Percentiles rank a stretch among this genome's conserved stretches.
These are phyloP conservation scores for Cephalopterus ornatus DNA, from an alignment of 2,113 vertebrate genomes.

Conservation along the genomic window DNA sequence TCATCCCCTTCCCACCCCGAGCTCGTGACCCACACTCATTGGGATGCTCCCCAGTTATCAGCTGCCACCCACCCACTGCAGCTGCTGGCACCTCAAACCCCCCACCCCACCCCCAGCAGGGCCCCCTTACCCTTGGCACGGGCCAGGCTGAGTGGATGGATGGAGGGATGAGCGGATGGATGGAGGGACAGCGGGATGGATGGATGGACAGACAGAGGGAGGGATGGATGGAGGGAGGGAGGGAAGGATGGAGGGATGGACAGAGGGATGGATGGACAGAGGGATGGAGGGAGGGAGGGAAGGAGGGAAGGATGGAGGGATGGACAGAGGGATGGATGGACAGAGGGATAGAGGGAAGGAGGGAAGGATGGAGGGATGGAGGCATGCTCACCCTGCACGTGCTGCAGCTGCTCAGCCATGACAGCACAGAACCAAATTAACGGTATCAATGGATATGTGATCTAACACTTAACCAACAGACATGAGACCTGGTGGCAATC, in stretches of 20 bases:
- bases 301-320: not conserved
- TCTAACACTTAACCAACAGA: conserved; percentile 19
- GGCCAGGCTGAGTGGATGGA: not conserved
- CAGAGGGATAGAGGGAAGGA: not conserved
- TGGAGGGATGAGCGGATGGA: not conserved
- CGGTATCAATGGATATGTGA: not conserved
- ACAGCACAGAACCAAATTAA: not conserved
- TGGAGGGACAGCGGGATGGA: not conserved
- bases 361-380: not conserved
- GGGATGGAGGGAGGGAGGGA: not conserved
- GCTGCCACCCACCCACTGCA: not conserved
- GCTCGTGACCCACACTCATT: not conserved
- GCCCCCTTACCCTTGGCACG: not conserved
- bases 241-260: not conserved
- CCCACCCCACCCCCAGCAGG: not conserved
- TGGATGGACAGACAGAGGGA: not conserved
- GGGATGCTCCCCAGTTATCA: conserved; percentile 4
- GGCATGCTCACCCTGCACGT: not conserved
- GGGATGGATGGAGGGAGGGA: not conserved
- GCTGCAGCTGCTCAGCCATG: not conserved
- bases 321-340: not conserved
- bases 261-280: not conserved
- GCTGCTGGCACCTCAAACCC: not conserved
- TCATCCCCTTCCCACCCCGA: not conserved
- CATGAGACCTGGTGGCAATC: not conserved